Evolutionary conservation across 2,113 vertebrate genomes (phyloP), one percentile per base, ranked within the genome.

Genomic region (Amphiprion percula): DNA sequence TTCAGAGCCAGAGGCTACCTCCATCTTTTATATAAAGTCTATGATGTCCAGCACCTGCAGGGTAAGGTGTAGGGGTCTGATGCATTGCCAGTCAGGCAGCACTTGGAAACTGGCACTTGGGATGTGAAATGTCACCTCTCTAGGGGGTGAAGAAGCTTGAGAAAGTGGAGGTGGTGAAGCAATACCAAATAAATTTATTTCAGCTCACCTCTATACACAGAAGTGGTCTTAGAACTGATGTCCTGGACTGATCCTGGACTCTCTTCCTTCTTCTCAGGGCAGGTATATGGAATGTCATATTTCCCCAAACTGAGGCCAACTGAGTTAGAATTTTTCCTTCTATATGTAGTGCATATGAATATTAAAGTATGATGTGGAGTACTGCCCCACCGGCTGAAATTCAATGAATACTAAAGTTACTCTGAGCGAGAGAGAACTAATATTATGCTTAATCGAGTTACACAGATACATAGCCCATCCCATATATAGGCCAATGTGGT

Each of bases 71-170:
- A 4, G 24, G 28, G 64, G 50, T 54, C 52, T 56, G 68, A 8
- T 47, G 33, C 52, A 41, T 21, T 66, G 50, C 16, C 44, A 37
- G 41, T 73, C 74, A 68, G 63, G 23, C 46, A 71, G 62, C 73
- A 67, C 14, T 15, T 67, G 47, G 23, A 70, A 64, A n/a, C n/a
- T 63, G 55, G 23, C 58, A 44, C 55, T 67, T 68, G 41, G 49
- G 71, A 77, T 6, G 19, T 62, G 66, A 80, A 77, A 79, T 82
- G 83, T 71, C 62, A 71, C 23, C 10, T 41, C 21, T 72, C 55
- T 23, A 26, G 26, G 37, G 55, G 58, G 64, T 49, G 28, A 59
- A 37, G 11, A 39, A 24, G 52, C 60, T 82, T 44, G 41, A 82
- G 71, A 8, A 10, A 23, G 49, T 77, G 30, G 17, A 66, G 44